Percentiles rank a stretch among this genome's conserved stretches.
Conservation (phyloP, 2,113 vertebrate genomes). For the Todiramphus chloris region DNA sequence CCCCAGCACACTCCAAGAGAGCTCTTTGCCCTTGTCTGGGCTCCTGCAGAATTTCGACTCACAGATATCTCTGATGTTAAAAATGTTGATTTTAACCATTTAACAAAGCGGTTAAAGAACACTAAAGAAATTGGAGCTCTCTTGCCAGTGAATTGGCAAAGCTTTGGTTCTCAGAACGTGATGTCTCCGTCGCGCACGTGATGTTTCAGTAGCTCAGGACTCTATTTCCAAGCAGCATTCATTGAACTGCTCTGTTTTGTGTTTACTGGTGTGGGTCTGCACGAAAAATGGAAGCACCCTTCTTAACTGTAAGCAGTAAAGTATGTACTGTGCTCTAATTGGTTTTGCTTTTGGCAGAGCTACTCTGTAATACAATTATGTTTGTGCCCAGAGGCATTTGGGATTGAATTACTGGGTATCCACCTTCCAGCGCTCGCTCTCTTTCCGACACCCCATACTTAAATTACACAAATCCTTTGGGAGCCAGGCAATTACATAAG, state of each 20-base stretch:
- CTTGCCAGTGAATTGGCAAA: not conserved
- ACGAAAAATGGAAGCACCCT: not conserved
- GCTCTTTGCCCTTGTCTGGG: not conserved
- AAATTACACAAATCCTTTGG: not conserved
- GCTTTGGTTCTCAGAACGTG: not conserved
- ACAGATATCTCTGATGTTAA: not conserved
- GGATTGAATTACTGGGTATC: not conserved
- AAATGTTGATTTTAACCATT: not conserved
- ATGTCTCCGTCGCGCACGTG: rapidly evolving
- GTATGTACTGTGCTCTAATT: conserved; percentile 17
- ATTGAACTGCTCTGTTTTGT: not conserved
- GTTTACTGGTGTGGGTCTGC: not conserved
- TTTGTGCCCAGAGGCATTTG: not conserved
- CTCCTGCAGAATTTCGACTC: not conserved
- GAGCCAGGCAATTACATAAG: not conserved
- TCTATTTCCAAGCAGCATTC: not conserved
- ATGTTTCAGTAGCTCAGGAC: not conserved
- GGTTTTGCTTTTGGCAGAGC: conserved; percentile 27
- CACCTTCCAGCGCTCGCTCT: not conserved
- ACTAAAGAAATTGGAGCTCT: not conserved
- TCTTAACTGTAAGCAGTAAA: conserved; percentile 4
- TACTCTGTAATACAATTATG: not conserved
- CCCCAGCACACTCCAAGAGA: not conserved
- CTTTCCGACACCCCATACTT: not conserved
- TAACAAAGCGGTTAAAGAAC: not conserved